A percentile compares a stretch with the other conserved stretches of the same genome.
These are phyloP conservation scores for Champsocephalus esox DNA, from an alignment of 2,797 vertebrate species.

Conservation along the genomic window DNA sequence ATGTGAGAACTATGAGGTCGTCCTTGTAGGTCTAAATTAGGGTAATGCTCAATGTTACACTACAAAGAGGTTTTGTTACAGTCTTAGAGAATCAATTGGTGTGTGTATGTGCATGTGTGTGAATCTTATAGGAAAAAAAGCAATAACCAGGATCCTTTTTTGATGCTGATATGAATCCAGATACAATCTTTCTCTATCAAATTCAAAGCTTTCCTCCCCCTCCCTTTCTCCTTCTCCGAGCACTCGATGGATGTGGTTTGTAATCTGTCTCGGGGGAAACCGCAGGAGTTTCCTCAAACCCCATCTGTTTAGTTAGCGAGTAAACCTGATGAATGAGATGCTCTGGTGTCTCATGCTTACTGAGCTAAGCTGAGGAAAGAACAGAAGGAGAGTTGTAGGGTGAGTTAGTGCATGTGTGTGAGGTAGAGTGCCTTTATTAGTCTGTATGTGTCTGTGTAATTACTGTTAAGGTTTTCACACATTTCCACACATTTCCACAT, in stretches of 20 bases:
- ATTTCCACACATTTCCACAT: not conserved
- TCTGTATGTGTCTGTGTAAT: slow-evolving; percentile 31
- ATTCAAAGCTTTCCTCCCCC: slow-evolving; percentile 22
- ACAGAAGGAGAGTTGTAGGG: slow-evolving; percentile 57
- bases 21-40: not conserved
- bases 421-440: slow-evolving; percentile 24
- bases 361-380: slow-evolving; percentile 56
- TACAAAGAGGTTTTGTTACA: not conserved
- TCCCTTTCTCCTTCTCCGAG: slow-evolving; percentile 28
- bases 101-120: not conserved
- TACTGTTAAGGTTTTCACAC: slow-evolving; percentile 19
- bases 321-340: slow-evolving; percentile 78
- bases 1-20: too few relatives aligned
- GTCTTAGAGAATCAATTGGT: not conserved
- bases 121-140: slow-evolving; percentile 19
- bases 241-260: slow-evolving; percentile 64
- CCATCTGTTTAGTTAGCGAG: slow-evolving; percentile 78
- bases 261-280: slow-evolving; percentile 71
- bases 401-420: slow-evolving; percentile 28
- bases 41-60: not conserved
- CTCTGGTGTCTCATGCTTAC: slow-evolving; percentile 68
- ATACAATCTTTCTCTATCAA: slow-evolving; percentile 35
- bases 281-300: slow-evolving; percentile 73
- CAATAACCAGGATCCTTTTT: slow-evolving; percentile 27
- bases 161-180: slow-evolving; percentile 32